Percentiles rank a stretch among this genome's conserved stretches.
Conservation (phyloP, 2,797 vertebrate genomes). For the Coreius guichenoti region DNA sequence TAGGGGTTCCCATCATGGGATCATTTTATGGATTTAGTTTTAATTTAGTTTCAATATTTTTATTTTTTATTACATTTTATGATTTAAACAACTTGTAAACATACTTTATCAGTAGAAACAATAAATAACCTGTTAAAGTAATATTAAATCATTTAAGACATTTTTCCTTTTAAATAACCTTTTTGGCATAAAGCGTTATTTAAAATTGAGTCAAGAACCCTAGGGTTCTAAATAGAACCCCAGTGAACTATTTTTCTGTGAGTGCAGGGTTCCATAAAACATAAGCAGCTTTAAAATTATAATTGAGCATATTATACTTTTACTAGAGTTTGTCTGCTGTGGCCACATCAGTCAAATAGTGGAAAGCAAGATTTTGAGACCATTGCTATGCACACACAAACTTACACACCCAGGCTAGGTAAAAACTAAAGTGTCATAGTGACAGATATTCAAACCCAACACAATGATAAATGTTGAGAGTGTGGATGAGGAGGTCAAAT, state of each 20-base stretch:
- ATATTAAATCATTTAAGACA: no score
- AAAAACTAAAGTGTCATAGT: constrained; percentile 54
- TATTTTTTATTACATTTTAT: no score
- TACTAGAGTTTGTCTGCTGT: not conserved
- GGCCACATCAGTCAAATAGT: not conserved
- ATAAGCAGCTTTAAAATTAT: not conserved
- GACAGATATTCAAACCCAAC: constrained; percentile 62
- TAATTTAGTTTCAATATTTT: no score
- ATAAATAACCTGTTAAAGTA: no score
- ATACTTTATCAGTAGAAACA: no score
- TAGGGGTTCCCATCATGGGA: no score
- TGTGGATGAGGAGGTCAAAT: constrained; percentile 74
- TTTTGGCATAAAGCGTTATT: not conserved
- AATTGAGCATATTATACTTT: not conserved
- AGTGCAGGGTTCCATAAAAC: not conserved
- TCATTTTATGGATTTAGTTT: no score
- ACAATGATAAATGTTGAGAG: constrained; percentile 68
- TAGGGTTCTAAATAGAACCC: no score
- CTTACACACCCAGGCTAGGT: constrained; percentile 47
- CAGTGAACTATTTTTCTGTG: no score
- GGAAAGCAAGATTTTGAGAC: not conserved
- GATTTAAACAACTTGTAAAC: no score
- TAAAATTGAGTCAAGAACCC: not conserved
- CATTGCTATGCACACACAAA: constrained; percentile 51
- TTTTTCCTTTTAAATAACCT: no score